phyloP scores from a whole-genome alignment of 2,888 invertebrate genomes.

The Eurytoma adleriae region DNA sequence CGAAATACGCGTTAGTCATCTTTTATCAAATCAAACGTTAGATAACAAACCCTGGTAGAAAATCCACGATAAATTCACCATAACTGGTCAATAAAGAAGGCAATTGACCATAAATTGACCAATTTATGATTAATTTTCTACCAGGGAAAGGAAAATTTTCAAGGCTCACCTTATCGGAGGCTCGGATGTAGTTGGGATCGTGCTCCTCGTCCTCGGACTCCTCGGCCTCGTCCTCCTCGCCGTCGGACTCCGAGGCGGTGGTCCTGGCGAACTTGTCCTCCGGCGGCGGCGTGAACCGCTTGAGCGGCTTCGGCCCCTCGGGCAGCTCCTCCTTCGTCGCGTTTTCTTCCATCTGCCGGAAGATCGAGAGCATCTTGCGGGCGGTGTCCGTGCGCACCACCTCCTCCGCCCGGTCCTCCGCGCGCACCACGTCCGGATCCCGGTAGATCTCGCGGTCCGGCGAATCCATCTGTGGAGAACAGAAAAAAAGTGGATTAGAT shows the following conservation, averaged over 20 bases:
- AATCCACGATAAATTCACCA: background rate
- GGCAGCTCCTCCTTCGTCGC: slow-evolving; percentile 78
- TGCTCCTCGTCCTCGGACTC: slow-evolving; percentile 77
- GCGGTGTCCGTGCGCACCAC: slow-evolving; percentile 81
- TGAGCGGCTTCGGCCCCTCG: slow-evolving; percentile 87
- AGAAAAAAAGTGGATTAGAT: background rate
- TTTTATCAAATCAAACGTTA: no score
- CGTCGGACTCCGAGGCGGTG: slow-evolving; percentile 76
- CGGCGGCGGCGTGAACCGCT: slow-evolving; percentile 93
- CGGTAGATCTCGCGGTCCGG: slow-evolving; percentile 86
- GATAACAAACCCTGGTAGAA: no score
- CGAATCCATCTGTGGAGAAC: slow-evolving; percentile 78
- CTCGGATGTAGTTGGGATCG: slow-evolving; percentile 75
- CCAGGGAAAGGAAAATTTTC: background rate
- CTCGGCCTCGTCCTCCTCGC: slow-evolving; percentile 79
- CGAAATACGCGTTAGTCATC: no score
- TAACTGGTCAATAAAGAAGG: no score
- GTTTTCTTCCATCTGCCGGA: slow-evolving; percentile 91
- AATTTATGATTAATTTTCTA: background rate
- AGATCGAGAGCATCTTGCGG: slow-evolving; percentile 90
- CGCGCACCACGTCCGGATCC: slow-evolving; percentile 84
- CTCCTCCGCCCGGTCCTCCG: slow-evolving; percentile 78
- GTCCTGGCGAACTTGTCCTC: slow-evolving; percentile 80
- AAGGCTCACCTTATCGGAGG: slow-evolving; percentile 75
- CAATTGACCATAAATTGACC: no score